Evolutionary conservation across 2,888 invertebrate genomes (phyloP), one percentile per base, ranked within the genome.

Genomic region (Dasysyrphus albostriatus): DNA sequence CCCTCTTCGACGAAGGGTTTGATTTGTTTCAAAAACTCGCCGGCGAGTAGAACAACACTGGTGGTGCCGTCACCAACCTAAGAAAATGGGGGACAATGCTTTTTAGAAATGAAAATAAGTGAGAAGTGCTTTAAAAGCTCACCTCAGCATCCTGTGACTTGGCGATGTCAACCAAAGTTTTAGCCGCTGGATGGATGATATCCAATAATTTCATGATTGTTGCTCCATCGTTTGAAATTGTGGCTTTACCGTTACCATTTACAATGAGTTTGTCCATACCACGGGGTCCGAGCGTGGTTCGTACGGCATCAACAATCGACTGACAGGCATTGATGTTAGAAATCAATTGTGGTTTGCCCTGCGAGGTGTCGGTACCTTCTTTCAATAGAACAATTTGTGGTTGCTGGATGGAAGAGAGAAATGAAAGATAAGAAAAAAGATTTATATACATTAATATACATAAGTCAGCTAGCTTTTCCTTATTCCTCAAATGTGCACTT

Each of bases 231-330:
- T 99, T 99, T 2, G 99, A 99, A 89, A 99, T 99, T 3, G 98
- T 98, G 0, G 98, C 97, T 91, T 97, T 98, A 79, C 98, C 98
- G 88, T 94, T 94, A 87, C 95, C 94, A 91, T 98, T 97, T 0
- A 99, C 98, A 83, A 99, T 98, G 70, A 99, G 94, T 93, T 99
- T 99, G 93, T 99, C 99, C 98, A 99, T 98, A 88, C 99, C 99
- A 37, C 99, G 95, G 7, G 99, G 99, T 58, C 99, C 99, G 54
- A 99, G 94, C 0, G 99, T 99, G 0, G 99, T 99, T 80, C 99
- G 95, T 0, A 95, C 98, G 49, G 98, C 97, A 94, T 99, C 99
- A 1, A 98, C 98, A 42, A 99, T 96, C 9, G 96, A 94, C 92
- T 98, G 98, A 92, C 99, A 99, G 29, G 99, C 99, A 95, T 97